Percentiles rank a stretch among this genome's conserved stretches.
phyloP scores from a whole-genome alignment of 1,140 invertebrate genomes.

The Mya arenaria region DNA sequence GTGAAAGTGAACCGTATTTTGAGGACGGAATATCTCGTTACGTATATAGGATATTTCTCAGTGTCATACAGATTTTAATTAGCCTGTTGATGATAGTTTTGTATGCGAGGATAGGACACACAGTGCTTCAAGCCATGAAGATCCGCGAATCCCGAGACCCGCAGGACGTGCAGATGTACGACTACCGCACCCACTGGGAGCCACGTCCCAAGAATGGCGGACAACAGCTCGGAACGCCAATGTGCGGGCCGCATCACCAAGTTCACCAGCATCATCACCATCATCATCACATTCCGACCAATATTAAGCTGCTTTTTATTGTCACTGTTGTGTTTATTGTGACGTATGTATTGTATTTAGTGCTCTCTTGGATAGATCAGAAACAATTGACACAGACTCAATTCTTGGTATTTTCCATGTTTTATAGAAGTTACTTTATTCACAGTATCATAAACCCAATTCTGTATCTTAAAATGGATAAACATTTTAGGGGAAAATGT shows the following conservation, averaged over 20 bases:
- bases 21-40: not conserved
- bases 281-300: slow-evolving; percentile 27
- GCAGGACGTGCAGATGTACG: too few relatives aligned
- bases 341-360: slow-evolving; percentile 26
- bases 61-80: not conserved
- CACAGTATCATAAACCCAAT: slow-evolving; percentile 49
- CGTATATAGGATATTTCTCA: slow-evolving; percentile 21
- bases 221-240: too few relatives aligned
- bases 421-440: slow-evolving; percentile 33
- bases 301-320: slow-evolving; percentile 27
- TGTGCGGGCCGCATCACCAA: too few relatives aligned
- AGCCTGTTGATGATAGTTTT: slow-evolving; percentile 17
- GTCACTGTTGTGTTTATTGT: slow-evolving; percentile 40
- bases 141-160: too few relatives aligned
- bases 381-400: not conserved
- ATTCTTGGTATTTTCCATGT: slow-evolving; percentile 27
- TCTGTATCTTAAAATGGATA: slow-evolving; percentile 41
- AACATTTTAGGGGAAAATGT: slow-evolving; percentile 30
- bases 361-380: slow-evolving; percentile 12
- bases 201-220: too few relatives aligned
- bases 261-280: too few relatives aligned
- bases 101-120: slow-evolving; percentile 26
- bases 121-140: slow-evolving; percentile 12
- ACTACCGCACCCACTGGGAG: too few relatives aligned
- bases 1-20: slow-evolving; percentile 16